Percentiles rank a stretch among this genome's conserved stretches.
These are phyloP conservation scores for Drosophila fulvimacula DNA, from an alignment of 2,888 invertebrate species.

Conservation along the genomic window DNA sequence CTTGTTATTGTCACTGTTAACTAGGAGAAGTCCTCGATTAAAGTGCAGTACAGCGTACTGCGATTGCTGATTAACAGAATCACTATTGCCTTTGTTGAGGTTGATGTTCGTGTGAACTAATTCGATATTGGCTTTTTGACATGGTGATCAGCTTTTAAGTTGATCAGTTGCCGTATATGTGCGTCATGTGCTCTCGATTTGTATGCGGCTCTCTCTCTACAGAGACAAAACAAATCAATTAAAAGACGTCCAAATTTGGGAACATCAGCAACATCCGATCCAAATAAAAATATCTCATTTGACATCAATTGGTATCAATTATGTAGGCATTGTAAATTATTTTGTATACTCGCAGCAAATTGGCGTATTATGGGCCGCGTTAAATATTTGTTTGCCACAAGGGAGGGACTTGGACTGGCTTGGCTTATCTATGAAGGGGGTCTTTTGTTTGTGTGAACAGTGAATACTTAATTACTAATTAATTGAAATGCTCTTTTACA, in stretches of 20 bases:
- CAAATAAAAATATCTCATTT: slow-evolving; percentile 59
- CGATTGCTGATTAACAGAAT: slow-evolving; percentile 30
- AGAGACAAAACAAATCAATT: slow-evolving; percentile 57
- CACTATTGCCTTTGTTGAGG: slow-evolving; percentile 46
- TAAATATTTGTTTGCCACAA: background rate
- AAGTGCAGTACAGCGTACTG: slow-evolving; percentile 36
- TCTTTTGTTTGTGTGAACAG: background rate
- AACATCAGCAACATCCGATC: slow-evolving; percentile 27
- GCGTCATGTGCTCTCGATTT: background rate
- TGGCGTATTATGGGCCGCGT: slow-evolving; percentile 14
- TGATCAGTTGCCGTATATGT: background rate
- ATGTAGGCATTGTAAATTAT: slow-evolving; percentile 67
- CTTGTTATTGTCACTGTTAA: slow-evolving; percentile 6
- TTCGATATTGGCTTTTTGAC: slow-evolving; percentile 42
- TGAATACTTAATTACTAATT: slow-evolving; percentile 18
- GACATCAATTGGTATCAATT: slow-evolving; percentile 75
- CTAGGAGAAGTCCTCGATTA: slow-evolving; percentile 35
- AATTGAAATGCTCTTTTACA: slow-evolving; percentile 42
- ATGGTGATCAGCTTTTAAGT: slow-evolving; percentile 21
- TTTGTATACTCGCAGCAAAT: slow-evolving; percentile 58
- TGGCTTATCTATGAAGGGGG: background rate
- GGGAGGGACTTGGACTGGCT: too few relatives aligned
- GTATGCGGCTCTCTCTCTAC: too few relatives aligned
- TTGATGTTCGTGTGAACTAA: slow-evolving; percentile 48
- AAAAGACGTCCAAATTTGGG: slow-evolving; percentile 32